Evolutionary conservation across 2,888 invertebrate species (phyloP), one percentile per base, ranked within the genome.

Genomic region (Melanostoma mellinum): DNA sequence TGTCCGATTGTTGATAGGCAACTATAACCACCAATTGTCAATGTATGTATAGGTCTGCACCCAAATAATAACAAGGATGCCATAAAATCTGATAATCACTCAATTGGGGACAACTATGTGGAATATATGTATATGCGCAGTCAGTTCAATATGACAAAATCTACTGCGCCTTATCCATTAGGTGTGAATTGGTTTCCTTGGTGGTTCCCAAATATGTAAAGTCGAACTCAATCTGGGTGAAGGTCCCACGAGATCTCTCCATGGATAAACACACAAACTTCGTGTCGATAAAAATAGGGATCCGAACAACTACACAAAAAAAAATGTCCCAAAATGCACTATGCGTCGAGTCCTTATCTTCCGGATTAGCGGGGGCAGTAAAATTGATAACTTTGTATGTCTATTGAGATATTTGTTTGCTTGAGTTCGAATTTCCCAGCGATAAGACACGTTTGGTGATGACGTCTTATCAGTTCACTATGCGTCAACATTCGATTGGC

Each of bases 341-440:
- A 20, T 20, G 44, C 68, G 55, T 6, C 68, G 56, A 72, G 56
- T 77, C 78, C 50, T 52, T 82, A 82, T 82, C 82, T 82, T 8
- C 35, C 61, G 84, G 79, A 84, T 84, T 84, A 84, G 84, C 84
- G 84, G 74, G 84, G 79, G 84, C 75, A 75, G 74, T 79, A 75
- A 71, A 84, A 79, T 79, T 79, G 71, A 79, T 82, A 74, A 71
- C 72, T 32, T 20, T 20, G 20, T 20, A 61, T 40, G 8, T 38
- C 32, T 20, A 50, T 4, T 9, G 58, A 32, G 61, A 46, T 38
- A 35, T 4, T 30, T 6, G 32, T 5, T 36, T 35, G 6, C 3
- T 53, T 40, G 8, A 38, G 6, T 56, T n/a, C 10, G 42, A 53
- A 65, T 10, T 42, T 69, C 50, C 38, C 61, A 76, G 63, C 76